Base-by-base conservation (phyloP, 2,113 vertebrate genomes). In the Clinocottus analis region DNA sequence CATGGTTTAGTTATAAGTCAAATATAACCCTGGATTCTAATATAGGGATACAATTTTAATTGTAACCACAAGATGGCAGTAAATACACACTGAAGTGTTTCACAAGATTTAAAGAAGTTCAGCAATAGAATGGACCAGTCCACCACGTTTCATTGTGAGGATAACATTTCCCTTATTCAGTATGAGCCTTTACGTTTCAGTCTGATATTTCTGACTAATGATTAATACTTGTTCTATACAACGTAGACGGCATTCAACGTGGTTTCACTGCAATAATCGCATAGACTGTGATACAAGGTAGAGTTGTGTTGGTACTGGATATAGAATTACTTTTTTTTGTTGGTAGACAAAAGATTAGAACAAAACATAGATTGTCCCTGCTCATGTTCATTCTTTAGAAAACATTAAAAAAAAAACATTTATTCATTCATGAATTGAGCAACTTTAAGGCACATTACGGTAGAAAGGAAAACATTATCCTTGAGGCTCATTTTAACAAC, bases 41-140 rank as follows among this genome's bases (percentile, higher is more conserved):
- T 13, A 35, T 11, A 39, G 67, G 12, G 13, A 65, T 31, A 16
- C 23, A 0, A 43, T 58, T 82, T 33, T 10, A 70, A 31, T 21
- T 29, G 0, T 5, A 51, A 63, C 69, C 91, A 86, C 76, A 71
- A 60, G 91, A 89, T 89, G 91, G 86, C 74, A 89, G 81, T 83
- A 65, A 45, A 55, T 60, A 45, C 59, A 62, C 62, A 75, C 65
- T 23, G 17, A 83, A 77, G 59, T 31, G 7, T 37, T 77, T 67
- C 19, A 27, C 11, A 74, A 27, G 33, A 27, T 70, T 80, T 71
- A 27, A 55, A 56, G 56, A 77, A 37, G 49, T 33, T 53, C 60
- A 39, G 56, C 13, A 78, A 55, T 31, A 33, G 51, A 62, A 65
- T 43, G 35, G n/a, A 23, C 29, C 41, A 53, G 25, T 51, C 35